A percentile compares a stretch with the other conserved stretches of the same genome.
These are phyloP conservation scores for Gephyroberyx darwinii DNA, from an alignment of 2,797 vertebrate species.

Conservation along the genomic window DNA sequence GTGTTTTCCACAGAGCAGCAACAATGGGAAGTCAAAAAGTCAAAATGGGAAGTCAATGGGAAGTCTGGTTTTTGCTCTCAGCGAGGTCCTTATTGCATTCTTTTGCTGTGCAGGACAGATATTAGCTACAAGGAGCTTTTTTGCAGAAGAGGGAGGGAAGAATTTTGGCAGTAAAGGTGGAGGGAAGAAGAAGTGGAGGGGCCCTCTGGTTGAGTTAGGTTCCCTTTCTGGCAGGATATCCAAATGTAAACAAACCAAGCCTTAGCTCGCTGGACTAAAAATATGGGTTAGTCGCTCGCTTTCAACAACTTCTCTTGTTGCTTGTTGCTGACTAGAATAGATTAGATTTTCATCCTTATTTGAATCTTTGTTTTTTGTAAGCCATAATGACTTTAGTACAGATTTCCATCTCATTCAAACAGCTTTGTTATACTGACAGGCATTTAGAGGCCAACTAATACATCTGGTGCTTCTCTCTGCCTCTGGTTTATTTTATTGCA, in stretches of 20 bases:
- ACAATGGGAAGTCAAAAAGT: neutral
- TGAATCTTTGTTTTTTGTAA: conserved; percentile 7
- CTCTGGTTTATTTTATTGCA: conserved; percentile 7
- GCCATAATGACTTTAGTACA: neutral
- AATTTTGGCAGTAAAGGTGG: conserved; percentile 15
- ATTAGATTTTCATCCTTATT: conserved; percentile 19
- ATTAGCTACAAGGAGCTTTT: conserved; percentile 21
- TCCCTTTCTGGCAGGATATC: conserved; percentile 76
- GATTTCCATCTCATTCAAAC: conserved; percentile 39
- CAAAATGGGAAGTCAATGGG: neutral
- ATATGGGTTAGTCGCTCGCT: conserved; percentile 44
- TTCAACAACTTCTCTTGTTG: conserved; percentile 21
- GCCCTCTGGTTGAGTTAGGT: conserved; percentile 67
- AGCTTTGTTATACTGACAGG: conserved; percentile 21
- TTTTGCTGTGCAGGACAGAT: conserved; percentile 20
- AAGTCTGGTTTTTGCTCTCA: neutral
- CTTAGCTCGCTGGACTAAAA: conserved; percentile 49
- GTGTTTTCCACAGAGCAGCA: neutral
- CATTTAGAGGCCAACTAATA: neutral
- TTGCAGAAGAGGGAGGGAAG: conserved; percentile 34
- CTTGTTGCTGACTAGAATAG: conserved; percentile 28
- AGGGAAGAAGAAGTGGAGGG: conserved; percentile 19
- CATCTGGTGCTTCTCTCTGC: conserved; percentile 21
- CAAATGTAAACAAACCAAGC: conserved; percentile 78
- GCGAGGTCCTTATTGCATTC: neutral